Evolutionary conservation across 2,797 vertebrate genomes (phyloP), one percentile per base, ranked within the genome.

Genomic region (Chloroceryle inda): DNA sequence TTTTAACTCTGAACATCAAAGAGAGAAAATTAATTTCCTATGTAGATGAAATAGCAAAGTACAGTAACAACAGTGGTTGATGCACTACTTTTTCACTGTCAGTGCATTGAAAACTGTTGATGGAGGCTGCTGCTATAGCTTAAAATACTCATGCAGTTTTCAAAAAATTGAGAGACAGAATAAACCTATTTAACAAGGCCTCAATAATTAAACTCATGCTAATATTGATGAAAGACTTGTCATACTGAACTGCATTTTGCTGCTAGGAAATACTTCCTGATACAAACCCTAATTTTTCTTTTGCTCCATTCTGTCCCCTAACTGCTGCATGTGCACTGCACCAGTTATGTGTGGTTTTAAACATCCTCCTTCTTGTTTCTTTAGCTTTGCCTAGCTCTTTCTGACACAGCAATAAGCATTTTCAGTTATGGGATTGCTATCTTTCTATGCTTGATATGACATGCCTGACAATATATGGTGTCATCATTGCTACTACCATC

Each of bases 21-120:
- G 75, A 76, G 59, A 91, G 82, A 95, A 79, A 92, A 91, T 76
- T 67, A 4, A 73, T 92, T 95, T 96, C 78, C 76, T 67, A 86
- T 86, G 75, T 53, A 93, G 77, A 91, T 78, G 80, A 92, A 97
- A 93, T 14, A 92, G 37, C 33, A 45, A 73, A 87, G 67, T 69
- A 87, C 86, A 79, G 67, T 74, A 92, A 94, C 33, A 83, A 52
- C 23, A 87, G 56, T 56, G 85, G 77, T 74, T 92, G 61, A 49
- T 92, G 53, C 19, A 76, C 56, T 67, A 33, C 42, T 86, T 86
- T 92, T 86, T 79, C 59, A 66, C 31, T 94, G 69, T 23, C 84
- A 91, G 29, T 29, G 52, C 56, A 67, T 13, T 58, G 74, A 92
- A 92, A 84, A 67, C 18, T 68, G 37, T 44, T 68, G 38, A 63